Evolutionary conservation across 1,140 invertebrate genomes (phyloP), one percentile per base, ranked within the genome.

Genomic region (Sycobia sp.): DNA sequence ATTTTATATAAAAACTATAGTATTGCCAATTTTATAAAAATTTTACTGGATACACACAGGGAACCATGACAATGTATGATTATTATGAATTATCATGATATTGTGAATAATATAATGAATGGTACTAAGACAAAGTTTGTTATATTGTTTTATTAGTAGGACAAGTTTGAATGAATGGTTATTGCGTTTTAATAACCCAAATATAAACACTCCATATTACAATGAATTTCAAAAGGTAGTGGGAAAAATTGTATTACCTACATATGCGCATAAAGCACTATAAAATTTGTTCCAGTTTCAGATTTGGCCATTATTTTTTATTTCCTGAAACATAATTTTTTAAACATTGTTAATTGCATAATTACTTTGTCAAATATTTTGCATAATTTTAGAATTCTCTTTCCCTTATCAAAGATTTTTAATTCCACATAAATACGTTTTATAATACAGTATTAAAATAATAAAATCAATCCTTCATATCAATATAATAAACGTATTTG

Each of bases 321-420:
- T 66, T 68, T 75, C 77, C 77, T 80, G 77, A 77, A 80, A 81
- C 74, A 81, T 73, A 80, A 77, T 76, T 70, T 61, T 69, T 68
- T 67, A 44, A 39, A 43, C 36, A 61, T 39, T 29, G 36, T 56
- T 56, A 46, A 18, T 5, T 38, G 39, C 34, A 23, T 22, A 29
- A 20, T 8, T 7, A 46, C 7, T 57, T 44, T 36, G 7, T 38
- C 20, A 49, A 11, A 47, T 32, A 32, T 11, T 32, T 32, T 32
- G 29, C 5, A 7, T 11, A 32, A 32, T 32, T 32, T 32, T 32
- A 32, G 46, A 39, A 36, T 62, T 58, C 34, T 47, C n/a, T 25
- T 18, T 61, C 18, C 20, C 41, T 62, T 39, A 47, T 63, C 39
- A 41, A 56, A 65, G 39, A 62, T 65, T 67, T 49, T 60, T n/a